Evolutionary conservation across 2,113 vertebrate genomes (phyloP), one percentile per base, ranked within the genome.

Genomic region (Galbula dea): DNA sequence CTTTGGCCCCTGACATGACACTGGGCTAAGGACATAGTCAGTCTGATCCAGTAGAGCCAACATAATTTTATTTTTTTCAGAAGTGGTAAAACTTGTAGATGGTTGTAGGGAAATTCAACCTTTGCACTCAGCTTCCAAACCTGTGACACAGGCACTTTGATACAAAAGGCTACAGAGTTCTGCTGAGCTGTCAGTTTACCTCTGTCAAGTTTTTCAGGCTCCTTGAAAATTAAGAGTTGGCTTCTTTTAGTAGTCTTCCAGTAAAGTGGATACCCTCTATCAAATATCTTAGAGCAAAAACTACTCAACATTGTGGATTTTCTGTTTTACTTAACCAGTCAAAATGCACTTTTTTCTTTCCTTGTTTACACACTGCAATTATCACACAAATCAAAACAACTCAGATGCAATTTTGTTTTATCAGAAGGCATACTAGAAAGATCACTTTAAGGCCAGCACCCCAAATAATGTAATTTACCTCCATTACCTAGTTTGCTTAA

Each of bases 401-500:
- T 94, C 78, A 95, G 96, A 95, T 58, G 54, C 34, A 93, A 89
- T 87, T 95, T 83, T 86, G 23, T 93, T 95, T 96, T 95, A 96
- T 96, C 84, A 94, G 77, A 94, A 95, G 46, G 76, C 48, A 68
- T 86, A 96, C 91, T 17, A 94, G 83, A 95, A 96, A 96, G 76
- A 97, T 90, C 61, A 55, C 85, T 96, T 91, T 82, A 94, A 97
- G 93, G 76, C 77, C 88, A 96, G 68, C 29, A 91, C 72, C 37
- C 87, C 78, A 63, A 57, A 68, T 93, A 96, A 97, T 73, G 77
- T 74, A 95, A 97, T 97, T 97, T 93, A 94, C 79, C 92, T 96
- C 61, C 82, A 94, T 97, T 96, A 96, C 9, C 12, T 86, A 94
- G 94, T 96, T 96, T 96, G 83, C 87, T 94, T 75, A 86, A 96